Evolutionary conservation across 2,888 invertebrate genomes (phyloP), one percentile per base, ranked within the genome.

Genomic region (Creontiades dilutus): DNA sequence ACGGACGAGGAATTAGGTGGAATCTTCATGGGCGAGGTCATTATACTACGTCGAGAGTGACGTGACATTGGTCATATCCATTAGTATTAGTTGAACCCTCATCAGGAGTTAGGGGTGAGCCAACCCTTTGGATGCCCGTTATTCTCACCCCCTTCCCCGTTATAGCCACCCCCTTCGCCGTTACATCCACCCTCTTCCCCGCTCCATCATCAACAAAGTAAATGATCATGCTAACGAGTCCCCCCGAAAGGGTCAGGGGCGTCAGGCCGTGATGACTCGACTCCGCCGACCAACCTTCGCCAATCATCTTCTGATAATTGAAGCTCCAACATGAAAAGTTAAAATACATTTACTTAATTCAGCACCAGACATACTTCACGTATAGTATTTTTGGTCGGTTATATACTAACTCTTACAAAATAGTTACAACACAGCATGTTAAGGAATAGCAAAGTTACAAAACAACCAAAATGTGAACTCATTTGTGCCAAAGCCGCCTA

Each of bases 51-150:
- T 81, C 37, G 37, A 37, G 47, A 86, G 86, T 86, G 75, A 86
- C 86, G 86, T 86, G 86, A 86, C 86, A 86, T 68, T 86, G 86
- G 86, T 86, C 86, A 86, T 86, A 86, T 86, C 86, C 86, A 86
- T 86, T 86, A 86, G 86, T 68, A 86, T 86, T 68, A 86, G 86
- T 86, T 68, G n/a, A 68, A 86, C 86, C 86, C 86, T 86, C 86
- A 52, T 86, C 86, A 37, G 81, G 61, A 9, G 61, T 61, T 5
- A 48, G 48, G 81, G 81, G 48, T n/a, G 81, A 48, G 19, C n/a
- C 61, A 61, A 61, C 61, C 61, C 61, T 61, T 61, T 61, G 19
- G 61, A 0, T 19, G 61, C 3, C n/a, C 61, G n/a, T 61, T 61
- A 12, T 52, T 9, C 61, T 16, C 61, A 16, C n/a, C 61, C 61